These are phyloP conservation scores for Plusia festucae DNA, from an alignment of 2,888 invertebrate genomes.

Conservation along the genomic window DNA sequence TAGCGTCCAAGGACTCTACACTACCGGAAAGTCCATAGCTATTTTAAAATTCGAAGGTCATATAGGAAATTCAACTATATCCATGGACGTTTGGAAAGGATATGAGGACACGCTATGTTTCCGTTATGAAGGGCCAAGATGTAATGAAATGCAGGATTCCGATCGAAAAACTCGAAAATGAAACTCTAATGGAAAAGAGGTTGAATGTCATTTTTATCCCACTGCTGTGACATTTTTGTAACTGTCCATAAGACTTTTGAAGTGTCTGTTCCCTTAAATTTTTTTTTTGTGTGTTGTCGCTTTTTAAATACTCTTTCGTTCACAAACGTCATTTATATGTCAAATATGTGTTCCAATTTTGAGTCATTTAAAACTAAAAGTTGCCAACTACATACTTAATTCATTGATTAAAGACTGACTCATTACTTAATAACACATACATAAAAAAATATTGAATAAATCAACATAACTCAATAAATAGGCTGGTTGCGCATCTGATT, in stretches of 20 bases:
- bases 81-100: slow-evolving; percentile 20
- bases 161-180: slow-evolving; percentile 44
- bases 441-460: slow-evolving; percentile 40
- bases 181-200: slow-evolving; percentile 12
- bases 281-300: neutral
- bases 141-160: slow-evolving; percentile 16
- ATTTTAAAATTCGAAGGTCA: slow-evolving; percentile 31
- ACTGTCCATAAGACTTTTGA: slow-evolving; percentile 14
- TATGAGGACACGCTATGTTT: slow-evolving; percentile 37
- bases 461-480: slow-evolving; percentile 47
- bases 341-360: slow-evolving; percentile 1
- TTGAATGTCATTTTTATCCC: slow-evolving; percentile 3
- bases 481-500: slow-evolving; percentile 58
- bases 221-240: slow-evolving; percentile 2
- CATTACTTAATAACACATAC: slow-evolving; percentile 11
- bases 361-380: neutral
- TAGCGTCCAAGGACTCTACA: neutral
- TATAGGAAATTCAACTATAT: slow-evolving; percentile 41
- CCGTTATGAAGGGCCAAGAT: slow-evolving; percentile 23
- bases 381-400: neutral
- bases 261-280: neutral
- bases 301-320: neutral
- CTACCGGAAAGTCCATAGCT: slow-evolving; percentile 14
- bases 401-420: slow-evolving; percentile 4
- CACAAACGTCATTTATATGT: neutral